Conservation (phyloP, 2,113 vertebrate genomes). For the Plecotus auritus region DNA sequence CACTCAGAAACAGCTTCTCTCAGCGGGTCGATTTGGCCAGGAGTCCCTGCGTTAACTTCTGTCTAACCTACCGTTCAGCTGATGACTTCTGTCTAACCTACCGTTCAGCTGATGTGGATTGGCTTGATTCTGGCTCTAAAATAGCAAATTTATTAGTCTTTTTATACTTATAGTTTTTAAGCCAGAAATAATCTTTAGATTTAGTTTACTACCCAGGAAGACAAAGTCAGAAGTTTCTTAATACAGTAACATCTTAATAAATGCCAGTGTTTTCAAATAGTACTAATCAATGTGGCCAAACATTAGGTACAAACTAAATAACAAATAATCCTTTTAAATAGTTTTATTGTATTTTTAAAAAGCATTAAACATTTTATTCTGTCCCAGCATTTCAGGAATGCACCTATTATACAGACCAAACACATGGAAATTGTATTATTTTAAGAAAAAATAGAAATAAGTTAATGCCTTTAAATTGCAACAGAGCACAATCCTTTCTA, state of each 20-base stretch:
- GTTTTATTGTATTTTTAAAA: not conserved
- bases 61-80: not conserved
- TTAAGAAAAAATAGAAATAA: not conserved
- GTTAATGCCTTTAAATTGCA: not conserved
- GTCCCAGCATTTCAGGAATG: not conserved
- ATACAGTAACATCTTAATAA: not conserved
- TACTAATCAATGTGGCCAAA: not conserved
- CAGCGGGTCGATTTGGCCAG: not conserved
- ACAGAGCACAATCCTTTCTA: not conserved
- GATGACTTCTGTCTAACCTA: not conserved
- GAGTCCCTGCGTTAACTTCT: not conserved
- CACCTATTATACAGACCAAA: not conserved
- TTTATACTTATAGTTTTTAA: not conserved
- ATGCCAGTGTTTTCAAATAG: not conserved
- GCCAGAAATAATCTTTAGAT: not conserved
- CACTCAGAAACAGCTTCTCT: not conserved
- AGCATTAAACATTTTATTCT: not conserved
- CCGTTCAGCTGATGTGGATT: not conserved
- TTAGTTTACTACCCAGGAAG: not conserved
- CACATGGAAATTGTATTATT: not conserved
- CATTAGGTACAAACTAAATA: not conserved
- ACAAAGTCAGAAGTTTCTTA: not conserved
- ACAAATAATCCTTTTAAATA: not conserved
- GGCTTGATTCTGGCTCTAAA: not conserved
- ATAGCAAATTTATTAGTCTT: not conserved